Conservation (phyloP, 2,113 vertebrate genomes). For the rabbit (Oryctolagus cuniculus) region DNA sequence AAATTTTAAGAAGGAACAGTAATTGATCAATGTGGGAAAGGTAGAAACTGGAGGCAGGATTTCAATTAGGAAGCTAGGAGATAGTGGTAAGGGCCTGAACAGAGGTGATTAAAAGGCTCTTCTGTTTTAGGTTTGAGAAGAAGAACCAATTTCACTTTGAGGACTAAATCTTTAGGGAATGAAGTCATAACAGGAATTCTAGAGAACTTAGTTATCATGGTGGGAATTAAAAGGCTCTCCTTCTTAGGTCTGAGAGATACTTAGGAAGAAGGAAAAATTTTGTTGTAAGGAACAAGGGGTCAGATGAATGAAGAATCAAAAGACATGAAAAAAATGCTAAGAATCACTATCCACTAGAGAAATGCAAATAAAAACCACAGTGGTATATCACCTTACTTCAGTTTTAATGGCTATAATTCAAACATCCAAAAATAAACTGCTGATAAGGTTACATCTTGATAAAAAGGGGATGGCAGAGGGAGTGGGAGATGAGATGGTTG, state of each 20-base stretch:
- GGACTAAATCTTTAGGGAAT: background rate
- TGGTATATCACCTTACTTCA: no score
- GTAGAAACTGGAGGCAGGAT: background rate
- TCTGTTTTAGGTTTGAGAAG: background rate
- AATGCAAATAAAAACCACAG: no score
- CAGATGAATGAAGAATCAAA: background rate
- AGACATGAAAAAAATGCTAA: no score
- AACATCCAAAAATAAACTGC: no score
- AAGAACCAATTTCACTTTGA: background rate
- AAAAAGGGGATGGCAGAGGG: no score
- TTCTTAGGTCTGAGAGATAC: background rate
- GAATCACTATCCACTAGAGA: no score
- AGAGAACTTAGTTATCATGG: background rate
- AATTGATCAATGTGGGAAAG: background rate
- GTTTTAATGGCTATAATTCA: no score
- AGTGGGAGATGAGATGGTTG: no score
- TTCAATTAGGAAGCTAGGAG: background rate
- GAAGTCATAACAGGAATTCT: no score
- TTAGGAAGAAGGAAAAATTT: background rate
- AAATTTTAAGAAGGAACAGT: background rate
- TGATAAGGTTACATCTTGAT: no score
- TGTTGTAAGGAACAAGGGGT: background rate
- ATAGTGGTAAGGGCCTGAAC: background rate
- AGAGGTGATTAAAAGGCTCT: background rate
- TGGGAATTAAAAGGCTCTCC: background rate